These are phyloP conservation scores for Ranitomeya imitator DNA, from an alignment of 2,113 vertebrate genomes.

Conservation along the genomic window DNA sequence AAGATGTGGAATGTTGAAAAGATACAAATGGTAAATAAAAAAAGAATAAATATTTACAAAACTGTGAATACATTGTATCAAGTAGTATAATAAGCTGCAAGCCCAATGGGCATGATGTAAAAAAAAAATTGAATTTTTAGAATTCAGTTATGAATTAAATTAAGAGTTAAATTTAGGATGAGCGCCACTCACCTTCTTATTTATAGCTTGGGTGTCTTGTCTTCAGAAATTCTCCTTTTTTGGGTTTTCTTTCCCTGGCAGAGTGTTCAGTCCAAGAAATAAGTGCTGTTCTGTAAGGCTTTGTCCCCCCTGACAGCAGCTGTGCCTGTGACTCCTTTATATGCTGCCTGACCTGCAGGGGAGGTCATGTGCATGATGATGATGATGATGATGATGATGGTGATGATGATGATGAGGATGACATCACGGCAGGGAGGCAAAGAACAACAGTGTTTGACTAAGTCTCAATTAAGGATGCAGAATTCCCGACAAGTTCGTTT, in stretches of 20 bases:
- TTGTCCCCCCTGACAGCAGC: constrained; percentile 38
- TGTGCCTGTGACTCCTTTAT: constrained; percentile 49
- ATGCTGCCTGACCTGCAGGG: constrained; percentile 43
- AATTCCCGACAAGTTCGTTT: background rate
- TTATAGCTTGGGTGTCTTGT: background rate
- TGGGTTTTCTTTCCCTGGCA: background rate
- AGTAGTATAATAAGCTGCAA: background rate
- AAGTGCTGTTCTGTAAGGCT: constrained; percentile 37
- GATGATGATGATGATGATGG: background rate
- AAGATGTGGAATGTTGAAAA: background rate
- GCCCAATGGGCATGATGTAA: background rate
- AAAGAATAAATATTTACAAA: background rate
- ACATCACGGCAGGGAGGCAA: constrained; percentile 27
- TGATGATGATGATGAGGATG: background rate
- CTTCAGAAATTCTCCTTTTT: constrained; percentile 5
- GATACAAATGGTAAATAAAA: background rate
- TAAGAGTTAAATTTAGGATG: background rate
- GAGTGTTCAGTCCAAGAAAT: constrained; percentile 6
- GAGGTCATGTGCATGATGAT: constrained; percentile 10
- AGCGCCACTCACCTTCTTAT: constrained; percentile 14
- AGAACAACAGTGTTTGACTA: background rate
- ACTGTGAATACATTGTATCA: background rate
- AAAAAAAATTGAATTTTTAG: background rate
- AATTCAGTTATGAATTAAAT: background rate
- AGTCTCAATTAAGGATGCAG: constrained; percentile 10